phyloP scores from a whole-genome alignment of 2,888 invertebrate species.

The Athalia rosae region DNA sequence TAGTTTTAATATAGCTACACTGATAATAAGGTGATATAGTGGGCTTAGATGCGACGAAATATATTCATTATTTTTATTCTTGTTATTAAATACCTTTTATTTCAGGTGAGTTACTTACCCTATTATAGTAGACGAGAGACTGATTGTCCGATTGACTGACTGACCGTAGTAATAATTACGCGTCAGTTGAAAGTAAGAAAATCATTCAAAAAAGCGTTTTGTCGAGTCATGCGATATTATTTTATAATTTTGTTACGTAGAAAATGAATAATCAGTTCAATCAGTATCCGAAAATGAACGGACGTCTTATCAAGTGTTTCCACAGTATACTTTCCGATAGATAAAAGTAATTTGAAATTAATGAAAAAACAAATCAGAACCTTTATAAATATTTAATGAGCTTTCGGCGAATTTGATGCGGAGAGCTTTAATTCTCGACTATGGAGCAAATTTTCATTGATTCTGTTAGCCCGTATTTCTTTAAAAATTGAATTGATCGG shows the following conservation, averaged over 20 bases:
- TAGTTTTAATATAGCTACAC: conserved; percentile 13
- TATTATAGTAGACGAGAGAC: conserved; percentile 36
- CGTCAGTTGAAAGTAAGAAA: background rate
- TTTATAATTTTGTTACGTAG: background rate
- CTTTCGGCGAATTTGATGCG: too few relatives aligned
- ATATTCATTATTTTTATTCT: conserved; percentile 6
- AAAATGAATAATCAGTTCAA: too few relatives aligned
- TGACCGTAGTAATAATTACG: background rate
- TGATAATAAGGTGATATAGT: conserved; percentile 20
- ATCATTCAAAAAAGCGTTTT: conserved; percentile 4
- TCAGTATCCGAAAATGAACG: too few relatives aligned
- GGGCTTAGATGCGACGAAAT: conserved; percentile 37
- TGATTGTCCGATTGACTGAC: conserved; percentile 37
- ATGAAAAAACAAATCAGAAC: too few relatives aligned
- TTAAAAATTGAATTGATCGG: too few relatives aligned
- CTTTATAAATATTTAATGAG: too few relatives aligned
- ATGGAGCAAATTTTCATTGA: too few relatives aligned
- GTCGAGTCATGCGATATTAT: background rate
- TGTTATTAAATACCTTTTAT: conserved; percentile 6
- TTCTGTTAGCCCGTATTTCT: too few relatives aligned
- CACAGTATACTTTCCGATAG: too few relatives aligned
- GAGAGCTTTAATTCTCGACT: too few relatives aligned
- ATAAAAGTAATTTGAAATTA: too few relatives aligned
- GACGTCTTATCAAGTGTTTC: too few relatives aligned
- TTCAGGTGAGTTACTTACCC: conserved; percentile 31